These are phyloP conservation scores for Cheiracanthium punctorium DNA, from an alignment of 2,888 invertebrate species.

Conservation along the genomic window DNA sequence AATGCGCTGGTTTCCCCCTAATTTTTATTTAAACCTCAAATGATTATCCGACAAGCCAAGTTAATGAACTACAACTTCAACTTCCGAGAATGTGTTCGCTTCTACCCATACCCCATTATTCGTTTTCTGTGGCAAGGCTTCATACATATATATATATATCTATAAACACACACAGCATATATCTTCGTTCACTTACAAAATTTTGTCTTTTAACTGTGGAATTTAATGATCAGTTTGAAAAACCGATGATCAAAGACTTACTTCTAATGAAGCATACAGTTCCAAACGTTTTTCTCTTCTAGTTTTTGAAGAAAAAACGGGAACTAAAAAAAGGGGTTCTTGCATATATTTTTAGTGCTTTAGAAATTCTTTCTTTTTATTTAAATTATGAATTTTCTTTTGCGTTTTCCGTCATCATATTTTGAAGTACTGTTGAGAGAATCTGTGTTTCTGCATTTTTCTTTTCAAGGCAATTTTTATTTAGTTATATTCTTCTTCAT, in stretches of 20 bases:
- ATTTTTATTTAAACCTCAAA: slow-evolving; percentile 65
- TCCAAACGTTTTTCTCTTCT: slow-evolving; percentile 39
- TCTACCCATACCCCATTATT: not conserved
- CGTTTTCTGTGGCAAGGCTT: not conserved
- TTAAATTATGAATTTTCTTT: slow-evolving; percentile 2
- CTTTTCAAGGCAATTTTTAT: not conserved
- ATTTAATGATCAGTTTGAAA: slow-evolving; percentile 66
- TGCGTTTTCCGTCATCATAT: not conserved
- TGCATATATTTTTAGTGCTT: not conserved
- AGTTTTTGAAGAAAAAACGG: slow-evolving; percentile 42
- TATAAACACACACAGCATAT: no score
- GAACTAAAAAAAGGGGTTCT: not conserved
- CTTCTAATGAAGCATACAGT: slow-evolving; percentile 58
- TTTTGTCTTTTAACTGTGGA: slow-evolving; percentile 21
- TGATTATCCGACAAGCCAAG: slow-evolving; percentile 63
- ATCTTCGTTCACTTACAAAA: not conserved
- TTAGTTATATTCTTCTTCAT: not conserved
- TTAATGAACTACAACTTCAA: slow-evolving; percentile 56
- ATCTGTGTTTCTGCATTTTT: slow-evolving; percentile 17
- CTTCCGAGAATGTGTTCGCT: not conserved
- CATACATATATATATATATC: not conserved
- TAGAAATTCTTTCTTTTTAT: not conserved
- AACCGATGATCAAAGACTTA: slow-evolving; percentile 58
- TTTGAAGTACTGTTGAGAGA: slow-evolving; percentile 21
- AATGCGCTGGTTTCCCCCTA: slow-evolving; percentile 13